phyloP scores from a whole-genome alignment of 1,140 invertebrate genomes.

The Argopecten irradians region DNA sequence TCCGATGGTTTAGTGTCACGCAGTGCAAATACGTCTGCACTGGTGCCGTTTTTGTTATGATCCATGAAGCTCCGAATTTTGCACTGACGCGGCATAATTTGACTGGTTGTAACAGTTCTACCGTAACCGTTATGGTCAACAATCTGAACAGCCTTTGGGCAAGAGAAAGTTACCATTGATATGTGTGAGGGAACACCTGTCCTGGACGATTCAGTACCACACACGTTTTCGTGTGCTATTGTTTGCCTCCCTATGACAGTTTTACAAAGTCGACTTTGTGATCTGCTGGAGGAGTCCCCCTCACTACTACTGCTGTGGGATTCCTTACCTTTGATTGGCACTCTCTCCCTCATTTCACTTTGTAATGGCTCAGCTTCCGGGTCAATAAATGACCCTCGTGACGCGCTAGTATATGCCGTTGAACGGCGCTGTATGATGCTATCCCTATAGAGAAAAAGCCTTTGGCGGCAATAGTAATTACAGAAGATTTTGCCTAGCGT shows the following conservation, averaged over 20 bases:
- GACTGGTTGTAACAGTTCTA: neutral
- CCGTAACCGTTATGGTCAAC: neutral
- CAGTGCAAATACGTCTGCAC: neutral
- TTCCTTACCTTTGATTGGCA: slow-evolving; percentile 29
- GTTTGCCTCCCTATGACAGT: neutral
- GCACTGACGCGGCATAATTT: neutral
- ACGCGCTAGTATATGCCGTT: slow-evolving; percentile 41
- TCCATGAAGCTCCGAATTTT: slow-evolving; percentile 7
- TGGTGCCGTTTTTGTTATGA: neutral
- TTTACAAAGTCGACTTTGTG: slow-evolving; percentile 34
- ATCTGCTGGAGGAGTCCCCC: slow-evolving; percentile 39
- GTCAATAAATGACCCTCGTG: slow-evolving; percentile 37
- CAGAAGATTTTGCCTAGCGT: slow-evolving; percentile 42
- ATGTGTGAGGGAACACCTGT: neutral
- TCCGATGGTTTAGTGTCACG: neutral
- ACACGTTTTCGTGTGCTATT: neutral
- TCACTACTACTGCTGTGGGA: slow-evolving; percentile 48
- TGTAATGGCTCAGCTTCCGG: slow-evolving; percentile 48
- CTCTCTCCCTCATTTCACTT: slow-evolving; percentile 29
- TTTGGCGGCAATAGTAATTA: slow-evolving; percentile 44
- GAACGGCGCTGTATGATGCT: slow-evolving; percentile 41
- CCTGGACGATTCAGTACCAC: neutral
- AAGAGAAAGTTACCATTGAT: neutral
- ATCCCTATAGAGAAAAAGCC: slow-evolving; percentile 37
- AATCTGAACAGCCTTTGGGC: neutral